Evolutionary conservation across 2,113 vertebrate genomes (phyloP), one percentile per base, ranked within the genome.

Genomic region (Albula glossodonta): DNA sequence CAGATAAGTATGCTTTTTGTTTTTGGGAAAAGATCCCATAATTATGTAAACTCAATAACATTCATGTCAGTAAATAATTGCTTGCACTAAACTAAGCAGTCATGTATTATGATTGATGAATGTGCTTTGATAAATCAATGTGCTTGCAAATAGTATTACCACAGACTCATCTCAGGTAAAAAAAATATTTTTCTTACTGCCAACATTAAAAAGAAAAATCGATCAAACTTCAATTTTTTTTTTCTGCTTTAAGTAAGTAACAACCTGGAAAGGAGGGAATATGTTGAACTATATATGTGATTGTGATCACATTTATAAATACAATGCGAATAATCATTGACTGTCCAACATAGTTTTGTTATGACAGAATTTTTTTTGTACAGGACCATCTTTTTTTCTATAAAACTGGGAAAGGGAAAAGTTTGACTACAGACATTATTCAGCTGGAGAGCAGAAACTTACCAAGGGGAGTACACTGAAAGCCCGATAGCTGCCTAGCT

Each of bases 391-490:
- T 41, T 41, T 41, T 41, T 41, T 41, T 41, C 60, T 5, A 66
- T 15, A 66, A 19, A 66, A 66, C 13, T 8, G 31, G 60, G 57
- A 66, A 66, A 15, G 60, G 60, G 19, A 66, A 19, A 66, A 66
- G 3, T 5, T 3, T 60, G 2, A 4, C 17, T 66, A 66, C 22
- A 4, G 6, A 66, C 22, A 66, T 66, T 66, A 66, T 5, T 66
- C 17, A 66, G 3, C 9, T 60, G 57, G 0, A 41, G 31, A 48
- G 77, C 2, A 17, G 48, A 50, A 70, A 66, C 84, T 80, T 81
- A 85, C 84, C 48, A 49, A 66, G 49, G 6, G 57, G 78, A 63
- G n/a, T 22, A 17, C 84, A 85, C 78, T 5, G 25, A 51, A 85
- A 81, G 22, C n/a, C 48, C 4, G 51, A 41, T 49, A 57, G 51